Conservation (phyloP, 2,888 invertebrate species). For the Cantharis lateralis region DNA sequence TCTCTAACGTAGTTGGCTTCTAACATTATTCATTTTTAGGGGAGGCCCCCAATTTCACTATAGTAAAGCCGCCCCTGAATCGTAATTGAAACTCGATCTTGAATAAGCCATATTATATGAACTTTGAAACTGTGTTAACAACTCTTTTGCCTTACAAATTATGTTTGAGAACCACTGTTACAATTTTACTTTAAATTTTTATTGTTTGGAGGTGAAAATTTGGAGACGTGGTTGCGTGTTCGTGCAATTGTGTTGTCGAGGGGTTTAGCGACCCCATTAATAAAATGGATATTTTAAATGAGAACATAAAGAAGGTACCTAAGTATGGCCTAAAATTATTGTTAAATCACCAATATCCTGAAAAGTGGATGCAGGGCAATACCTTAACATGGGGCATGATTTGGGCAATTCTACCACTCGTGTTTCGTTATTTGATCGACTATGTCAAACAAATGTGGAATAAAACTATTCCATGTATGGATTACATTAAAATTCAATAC, state of each 20-base stretch:
- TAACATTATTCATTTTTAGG: no score
- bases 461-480: slow-evolving; percentile 77
- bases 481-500: slow-evolving; percentile 71
- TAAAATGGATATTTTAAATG: background rate
- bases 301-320: slow-evolving; percentile 52
- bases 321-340: slow-evolving; percentile 74
- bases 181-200: background rate
- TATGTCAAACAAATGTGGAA: slow-evolving; percentile 67
- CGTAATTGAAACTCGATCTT: no score
- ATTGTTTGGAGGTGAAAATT: background rate
- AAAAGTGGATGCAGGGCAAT: slow-evolving; percentile 71
- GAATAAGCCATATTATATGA: no score
- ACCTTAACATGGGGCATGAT: slow-evolving; percentile 71
- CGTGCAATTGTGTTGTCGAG: background rate
- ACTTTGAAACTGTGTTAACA: no score
- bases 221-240: background rate
- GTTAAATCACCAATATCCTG: slow-evolving; percentile 75
- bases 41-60: no score
- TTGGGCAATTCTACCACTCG: slow-evolving; percentile 70
- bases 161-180: background rate
- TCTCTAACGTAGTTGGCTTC: no score
- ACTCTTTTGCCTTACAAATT: no score
- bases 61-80: no score
- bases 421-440: slow-evolving; percentile 75
- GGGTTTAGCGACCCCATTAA: background rate